A percentile compares a stretch with the other conserved stretches of the same genome.
phyloP scores from a whole-genome alignment of 2,797 vertebrate species.

The Anguilla pacifica region DNA sequence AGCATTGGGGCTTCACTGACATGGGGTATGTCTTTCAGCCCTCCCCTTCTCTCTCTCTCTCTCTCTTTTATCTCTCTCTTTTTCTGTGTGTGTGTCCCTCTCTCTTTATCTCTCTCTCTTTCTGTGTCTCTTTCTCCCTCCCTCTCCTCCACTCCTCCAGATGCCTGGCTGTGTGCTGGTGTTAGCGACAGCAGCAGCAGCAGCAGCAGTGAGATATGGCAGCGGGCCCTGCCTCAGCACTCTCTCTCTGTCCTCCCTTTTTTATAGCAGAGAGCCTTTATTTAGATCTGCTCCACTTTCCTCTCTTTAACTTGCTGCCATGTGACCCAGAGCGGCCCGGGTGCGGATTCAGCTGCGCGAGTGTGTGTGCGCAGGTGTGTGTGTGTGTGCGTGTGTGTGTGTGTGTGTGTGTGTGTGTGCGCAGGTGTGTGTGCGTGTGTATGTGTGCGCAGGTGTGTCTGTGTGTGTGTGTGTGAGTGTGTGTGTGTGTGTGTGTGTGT shows the following conservation, averaged over 20 bases:
- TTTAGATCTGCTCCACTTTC: slow-evolving; percentile 21
- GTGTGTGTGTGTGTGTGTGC: background rate
- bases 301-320: background rate
- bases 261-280: background rate
- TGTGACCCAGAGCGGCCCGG: background rate
- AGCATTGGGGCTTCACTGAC: background rate
- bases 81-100: background rate
- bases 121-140: background rate
- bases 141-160: background rate
- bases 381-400: background rate
- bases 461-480: background rate
- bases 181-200: background rate
- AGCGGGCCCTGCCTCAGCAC: background rate
- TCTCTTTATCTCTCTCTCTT: background rate
- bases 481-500: background rate
- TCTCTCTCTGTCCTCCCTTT: background rate
- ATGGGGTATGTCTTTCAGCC: background rate
- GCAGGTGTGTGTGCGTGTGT: background rate
- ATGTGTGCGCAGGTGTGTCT: background rate
- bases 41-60: background rate
- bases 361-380: background rate
- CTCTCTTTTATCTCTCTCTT: background rate
- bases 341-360: background rate
- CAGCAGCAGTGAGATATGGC: background rate
- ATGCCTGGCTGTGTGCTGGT: background rate